Conservation (phyloP, 2,888 invertebrate species). For the Drosophila cyrtoloma region DNA sequence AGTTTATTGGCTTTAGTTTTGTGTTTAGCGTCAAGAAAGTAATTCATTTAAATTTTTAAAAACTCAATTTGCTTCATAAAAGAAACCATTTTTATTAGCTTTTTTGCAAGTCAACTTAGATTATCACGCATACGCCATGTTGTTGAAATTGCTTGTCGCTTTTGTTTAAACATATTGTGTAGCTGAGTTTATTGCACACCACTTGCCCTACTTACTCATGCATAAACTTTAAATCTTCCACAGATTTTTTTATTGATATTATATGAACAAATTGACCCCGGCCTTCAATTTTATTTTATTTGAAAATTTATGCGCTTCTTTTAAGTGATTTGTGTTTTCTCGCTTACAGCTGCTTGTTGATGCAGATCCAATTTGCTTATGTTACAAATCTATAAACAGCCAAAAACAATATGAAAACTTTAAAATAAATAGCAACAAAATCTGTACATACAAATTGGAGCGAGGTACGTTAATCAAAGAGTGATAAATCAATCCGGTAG, state of each 20-base stretch:
- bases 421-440: constrained; percentile 22
- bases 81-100: background rate
- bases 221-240: constrained; percentile 6
- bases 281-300: constrained; percentile 39
- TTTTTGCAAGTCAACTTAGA: background rate
- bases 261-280: constrained; percentile 44
- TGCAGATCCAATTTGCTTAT: constrained; percentile 56
- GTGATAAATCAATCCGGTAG: constrained; percentile 31
- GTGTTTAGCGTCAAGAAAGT: background rate
- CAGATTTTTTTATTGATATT: constrained; percentile 9
- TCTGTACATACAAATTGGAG: constrained; percentile 47
- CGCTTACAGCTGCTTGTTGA: constrained; percentile 31
- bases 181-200: background rate
- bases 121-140: constrained; percentile 33
- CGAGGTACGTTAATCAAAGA: constrained; percentile 54
- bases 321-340: constrained; percentile 41
- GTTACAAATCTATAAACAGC: constrained; percentile 51
- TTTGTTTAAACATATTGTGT: background rate
- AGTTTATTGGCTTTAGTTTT: background rate
- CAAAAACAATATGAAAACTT: constrained; percentile 17
- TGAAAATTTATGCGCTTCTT: constrained; percentile 41
- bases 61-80: fast-evolving
- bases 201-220: constrained; percentile 3
- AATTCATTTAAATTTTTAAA: background rate
- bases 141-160: background rate